Evolutionary conservation across 2,797 vertebrate genomes (phyloP).

Genomic region (Gallinago stenura): DNA sequence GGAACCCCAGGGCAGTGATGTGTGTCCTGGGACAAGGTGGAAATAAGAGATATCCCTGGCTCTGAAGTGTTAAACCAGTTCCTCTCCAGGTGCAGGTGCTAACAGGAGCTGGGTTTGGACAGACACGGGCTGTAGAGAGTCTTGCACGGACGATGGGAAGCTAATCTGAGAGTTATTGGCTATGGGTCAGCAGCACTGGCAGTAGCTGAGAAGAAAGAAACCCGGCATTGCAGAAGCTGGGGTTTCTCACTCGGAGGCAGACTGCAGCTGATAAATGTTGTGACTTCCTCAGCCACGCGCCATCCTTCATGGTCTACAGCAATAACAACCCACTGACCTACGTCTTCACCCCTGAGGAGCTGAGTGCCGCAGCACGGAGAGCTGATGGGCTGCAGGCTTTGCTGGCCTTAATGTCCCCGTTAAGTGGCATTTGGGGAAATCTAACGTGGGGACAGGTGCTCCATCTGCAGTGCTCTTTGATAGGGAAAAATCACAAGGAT

Average conservation of each 20-base stretch:
- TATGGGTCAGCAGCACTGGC: background rate
- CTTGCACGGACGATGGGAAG: rapidly evolving
- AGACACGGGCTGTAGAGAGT: background rate
- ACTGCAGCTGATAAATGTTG: background rate
- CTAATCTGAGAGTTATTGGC: background rate
- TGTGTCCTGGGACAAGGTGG: background rate
- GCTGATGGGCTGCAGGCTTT: background rate
- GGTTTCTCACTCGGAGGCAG: background rate
- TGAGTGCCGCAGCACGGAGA: rapidly evolving
- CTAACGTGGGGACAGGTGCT: background rate
- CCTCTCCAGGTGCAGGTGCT: background rate
- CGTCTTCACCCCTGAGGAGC: background rate
- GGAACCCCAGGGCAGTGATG: rapidly evolving
- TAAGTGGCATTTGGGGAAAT: background rate
- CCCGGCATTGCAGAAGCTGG: rapidly evolving
- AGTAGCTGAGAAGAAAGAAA: background rate
- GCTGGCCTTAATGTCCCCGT: background rate
- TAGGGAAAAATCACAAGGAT: background rate
- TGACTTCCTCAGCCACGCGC: background rate
- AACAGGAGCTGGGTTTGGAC: background rate
- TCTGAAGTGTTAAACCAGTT: background rate
- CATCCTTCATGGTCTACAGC: background rate
- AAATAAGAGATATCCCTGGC: background rate
- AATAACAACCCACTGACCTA: constrained; percentile 1
- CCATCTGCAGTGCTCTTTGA: background rate